Evolutionary conservation across 2,888 invertebrate species (phyloP).

Genomic region (Aphrophora alni): DNA sequence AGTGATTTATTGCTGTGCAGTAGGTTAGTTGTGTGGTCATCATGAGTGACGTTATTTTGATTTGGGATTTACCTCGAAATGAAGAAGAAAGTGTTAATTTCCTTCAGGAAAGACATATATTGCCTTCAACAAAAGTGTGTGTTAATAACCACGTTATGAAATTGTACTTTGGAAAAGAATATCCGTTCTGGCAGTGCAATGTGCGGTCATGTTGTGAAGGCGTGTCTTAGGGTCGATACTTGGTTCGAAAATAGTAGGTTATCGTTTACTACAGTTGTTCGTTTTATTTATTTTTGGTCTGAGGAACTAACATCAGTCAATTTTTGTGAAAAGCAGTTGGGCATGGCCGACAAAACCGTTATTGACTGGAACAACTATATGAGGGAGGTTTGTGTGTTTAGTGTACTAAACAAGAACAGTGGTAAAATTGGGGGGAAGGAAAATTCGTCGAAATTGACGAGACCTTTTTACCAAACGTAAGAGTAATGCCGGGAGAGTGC

Average conservation of each 20-base stretch:
- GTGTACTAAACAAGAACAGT: not conserved
- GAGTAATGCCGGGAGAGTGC: no score
- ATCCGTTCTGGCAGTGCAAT: not conserved
- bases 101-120: not conserved
- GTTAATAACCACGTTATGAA: not conserved
- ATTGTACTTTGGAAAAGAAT: not conserved
- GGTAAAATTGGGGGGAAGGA: not conserved
- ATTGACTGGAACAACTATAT: conserved; percentile 10
- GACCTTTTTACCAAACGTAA: no score
- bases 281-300: not conserved
- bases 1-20: no score
- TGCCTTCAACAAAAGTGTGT: not conserved
- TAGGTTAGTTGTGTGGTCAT: no score
- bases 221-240: not conserved
- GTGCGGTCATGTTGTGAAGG: not conserved
- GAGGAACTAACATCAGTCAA: not conserved
- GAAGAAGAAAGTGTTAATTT: no score
- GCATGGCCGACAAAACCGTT: not conserved
- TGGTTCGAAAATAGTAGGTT: not conserved
- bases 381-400: not conserved
- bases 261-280: not conserved
- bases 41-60: no score
- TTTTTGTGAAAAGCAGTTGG: not conserved
- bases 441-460: no score
- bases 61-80: no score